Base-by-base conservation (phyloP, 1,140 invertebrate genomes). In the Plodia interpunctella region DNA sequence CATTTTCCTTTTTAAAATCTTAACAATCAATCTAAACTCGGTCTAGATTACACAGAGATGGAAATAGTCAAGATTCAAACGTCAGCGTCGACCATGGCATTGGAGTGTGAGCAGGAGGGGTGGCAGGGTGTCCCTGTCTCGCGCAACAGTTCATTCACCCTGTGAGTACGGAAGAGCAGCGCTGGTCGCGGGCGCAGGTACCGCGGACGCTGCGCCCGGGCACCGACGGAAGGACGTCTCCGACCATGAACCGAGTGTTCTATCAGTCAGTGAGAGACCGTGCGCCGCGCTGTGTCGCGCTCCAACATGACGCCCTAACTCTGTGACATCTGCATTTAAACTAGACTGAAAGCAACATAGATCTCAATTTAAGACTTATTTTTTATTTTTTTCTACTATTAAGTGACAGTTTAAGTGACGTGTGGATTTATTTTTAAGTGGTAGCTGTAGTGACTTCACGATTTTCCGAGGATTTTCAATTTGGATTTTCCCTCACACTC, bases 321-420 rank as follows among this genome's bases (percentile, higher is more conserved):
- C 65, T 65, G 68, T 73, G 65, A 70, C 65, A 57, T 63, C 65
- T 69, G 65, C 66, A 72, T 72, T 72, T 70, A 73, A 52, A 55
- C 65, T 77, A 84, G 83, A 88, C 83, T 87, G 84, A 86, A 79
- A 70, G 86, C 73, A 88, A 88, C 84, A 63, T 76, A 83, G 86
- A 88, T 88, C 86, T 88, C 84, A 88, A 80, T 62, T 74, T 69
- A 88, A 88, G 86, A 88, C 86, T 88, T 85, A 83, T 83, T 80
- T 78, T 38, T 80, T 80, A 75, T 72, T 76, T 72, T 69, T 74
- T 67, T 69, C 63, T 78, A 81, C 64, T 76, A 69, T 86, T 88
- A 80, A 88, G 83, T 88, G 82, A 82, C 80, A 65, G 68, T 82
- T 74, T 59, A 53, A 70, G 81, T 84, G 81, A 75, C 63, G 77